Conservation (phyloP, 2,888 invertebrate genomes). For the Isotomurus palustris region DNA sequence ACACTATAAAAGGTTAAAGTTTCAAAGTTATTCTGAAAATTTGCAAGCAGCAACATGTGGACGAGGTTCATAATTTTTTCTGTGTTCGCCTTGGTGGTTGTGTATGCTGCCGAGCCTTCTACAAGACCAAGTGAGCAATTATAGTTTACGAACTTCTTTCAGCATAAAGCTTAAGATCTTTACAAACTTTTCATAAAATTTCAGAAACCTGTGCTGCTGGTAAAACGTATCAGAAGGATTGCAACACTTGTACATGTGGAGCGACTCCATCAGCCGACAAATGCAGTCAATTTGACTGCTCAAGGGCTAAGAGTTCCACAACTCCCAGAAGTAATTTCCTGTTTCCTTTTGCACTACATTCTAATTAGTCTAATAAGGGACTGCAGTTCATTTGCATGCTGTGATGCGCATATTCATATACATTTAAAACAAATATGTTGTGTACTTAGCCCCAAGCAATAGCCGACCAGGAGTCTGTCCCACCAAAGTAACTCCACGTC, state of each 20-base stretch:
- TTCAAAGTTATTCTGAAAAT: too few relatives aligned
- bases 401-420: neutral
- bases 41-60: too few relatives aligned
- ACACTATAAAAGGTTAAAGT: too few relatives aligned
- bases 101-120: too few relatives aligned
- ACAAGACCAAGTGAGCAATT: too few relatives aligned
- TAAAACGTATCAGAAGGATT: constrained; percentile 39
- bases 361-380: neutral
- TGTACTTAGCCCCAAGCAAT: constrained; percentile 26
- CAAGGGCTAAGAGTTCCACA: constrained; percentile 18
- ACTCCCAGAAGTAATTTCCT: constrained; percentile 21
- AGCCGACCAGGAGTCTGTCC: constrained; percentile 42
- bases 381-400: neutral
- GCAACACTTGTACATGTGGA: constrained; percentile 42
- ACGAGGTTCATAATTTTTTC: too few relatives aligned
- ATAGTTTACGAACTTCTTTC: too few relatives aligned
- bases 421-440: constrained; percentile 2
- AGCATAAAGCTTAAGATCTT: too few relatives aligned
- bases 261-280: constrained; percentile 32
- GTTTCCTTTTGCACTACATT: neutral
- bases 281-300: constrained; percentile 39
- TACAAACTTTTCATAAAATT: too few relatives aligned
- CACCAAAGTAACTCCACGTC: constrained; percentile 39
- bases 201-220: constrained; percentile 37
- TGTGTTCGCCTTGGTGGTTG: too few relatives aligned